These are phyloP conservation scores for Dynastes maya DNA, from an alignment of 2,888 invertebrate species.

Conservation along the genomic window DNA sequence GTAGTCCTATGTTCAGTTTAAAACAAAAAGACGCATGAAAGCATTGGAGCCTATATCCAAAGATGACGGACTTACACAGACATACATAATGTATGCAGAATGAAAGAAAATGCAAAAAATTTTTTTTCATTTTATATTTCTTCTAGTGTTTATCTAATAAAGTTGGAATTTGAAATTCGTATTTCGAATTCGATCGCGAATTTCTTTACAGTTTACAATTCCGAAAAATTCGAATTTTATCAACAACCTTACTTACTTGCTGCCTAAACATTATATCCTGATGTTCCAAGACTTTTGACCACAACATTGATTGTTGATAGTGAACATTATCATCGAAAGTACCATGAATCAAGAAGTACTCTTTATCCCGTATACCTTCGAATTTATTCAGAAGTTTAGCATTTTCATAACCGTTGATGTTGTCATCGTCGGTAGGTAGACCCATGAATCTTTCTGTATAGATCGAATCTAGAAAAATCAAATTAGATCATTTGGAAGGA, in stretches of 20 bases:
- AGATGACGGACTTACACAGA: no score
- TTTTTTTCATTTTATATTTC: no score
- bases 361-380: slow-evolving; percentile 77
- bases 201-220: no score
- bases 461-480: slow-evolving; percentile 84
- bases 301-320: slow-evolving; percentile 95
- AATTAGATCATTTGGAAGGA: neutral
- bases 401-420: slow-evolving; percentile 81
- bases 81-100: no score
- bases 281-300: slow-evolving; percentile 89
- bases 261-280: slow-evolving; percentile 92
- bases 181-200: no score
- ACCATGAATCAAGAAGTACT: slow-evolving; percentile 94
- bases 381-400: slow-evolving; percentile 84
- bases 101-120: no score
- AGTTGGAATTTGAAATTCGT: no score
- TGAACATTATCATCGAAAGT: slow-evolving; percentile 97
- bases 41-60: no score
- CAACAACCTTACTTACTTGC: slow-evolving; percentile 76
- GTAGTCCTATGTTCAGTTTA: no score
- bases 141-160: no score
- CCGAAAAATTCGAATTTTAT: no score
- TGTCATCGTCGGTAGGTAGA: slow-evolving; percentile 80
- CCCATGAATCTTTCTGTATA: slow-evolving; percentile 99
- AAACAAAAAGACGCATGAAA: no score